phyloP scores from a whole-genome alignment of 2,113 vertebrate genomes.

The Trochalopteron elliotii region DNA sequence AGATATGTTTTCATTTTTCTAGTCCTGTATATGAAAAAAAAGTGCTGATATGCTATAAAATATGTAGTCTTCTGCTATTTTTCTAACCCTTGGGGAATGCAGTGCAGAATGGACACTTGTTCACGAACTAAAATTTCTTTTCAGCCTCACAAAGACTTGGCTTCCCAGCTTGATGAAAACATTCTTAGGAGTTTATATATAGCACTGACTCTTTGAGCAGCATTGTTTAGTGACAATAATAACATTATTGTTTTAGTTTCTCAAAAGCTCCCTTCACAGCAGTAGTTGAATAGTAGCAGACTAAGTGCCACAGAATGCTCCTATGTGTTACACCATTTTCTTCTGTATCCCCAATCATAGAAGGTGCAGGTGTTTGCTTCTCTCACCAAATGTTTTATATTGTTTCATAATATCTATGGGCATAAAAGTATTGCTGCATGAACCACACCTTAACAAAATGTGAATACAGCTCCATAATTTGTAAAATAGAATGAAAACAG shows the following conservation, averaged over 20 bases:
- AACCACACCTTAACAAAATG: neutral
- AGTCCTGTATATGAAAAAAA: slow-evolving; percentile 37
- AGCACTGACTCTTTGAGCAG: slow-evolving; percentile 66
- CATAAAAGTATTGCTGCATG: neutral
- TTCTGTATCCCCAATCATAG: neutral
- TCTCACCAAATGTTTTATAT: neutral
- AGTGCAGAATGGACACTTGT: slow-evolving; percentile 70
- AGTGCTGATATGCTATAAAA: slow-evolving; percentile 53
- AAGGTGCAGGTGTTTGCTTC: neutral
- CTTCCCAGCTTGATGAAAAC: slow-evolving; percentile 70
- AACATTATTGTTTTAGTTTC: slow-evolving; percentile 71
- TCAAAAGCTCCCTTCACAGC: slow-evolving; percentile 71
- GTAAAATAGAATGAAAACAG: neutral
- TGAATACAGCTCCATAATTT: neutral
- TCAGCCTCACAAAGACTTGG: slow-evolving; percentile 65
- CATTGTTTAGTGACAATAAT: slow-evolving; percentile 73
- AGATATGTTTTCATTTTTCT: slow-evolving; percentile 59
- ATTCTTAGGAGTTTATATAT: slow-evolving; percentile 73
- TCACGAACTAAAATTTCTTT: slow-evolving; percentile 66
- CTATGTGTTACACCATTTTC: neutral
- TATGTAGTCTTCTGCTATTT: slow-evolving; percentile 66
- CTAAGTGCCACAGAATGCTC: neutral
- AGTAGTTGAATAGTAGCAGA: slow-evolving; percentile 27
- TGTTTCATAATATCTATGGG: neutral
- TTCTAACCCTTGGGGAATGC: slow-evolving; percentile 67